A percentile compares a stretch with the other conserved stretches of the same genome.
These are phyloP conservation scores for Egretta garzetta DNA, from an alignment of 2,113 vertebrate genomes.

Conservation along the genomic window DNA sequence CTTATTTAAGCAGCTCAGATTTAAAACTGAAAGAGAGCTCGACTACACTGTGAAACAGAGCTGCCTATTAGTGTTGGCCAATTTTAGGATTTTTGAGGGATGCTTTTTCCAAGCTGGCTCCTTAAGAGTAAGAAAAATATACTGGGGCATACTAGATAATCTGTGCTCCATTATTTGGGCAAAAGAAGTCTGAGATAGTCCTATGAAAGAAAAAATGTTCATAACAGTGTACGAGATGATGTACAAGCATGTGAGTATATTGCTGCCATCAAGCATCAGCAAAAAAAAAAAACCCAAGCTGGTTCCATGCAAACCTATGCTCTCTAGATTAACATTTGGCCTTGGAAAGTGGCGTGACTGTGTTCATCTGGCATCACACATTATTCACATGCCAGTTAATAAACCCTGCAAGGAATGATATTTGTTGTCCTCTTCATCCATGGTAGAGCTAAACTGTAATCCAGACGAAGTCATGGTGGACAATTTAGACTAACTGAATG, in stretches of 20 bases:
- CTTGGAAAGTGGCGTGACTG: background rate
- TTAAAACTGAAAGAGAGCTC: background rate
- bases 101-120: background rate
- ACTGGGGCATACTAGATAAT: background rate
- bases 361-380: background rate
- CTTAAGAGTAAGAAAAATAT: background rate
- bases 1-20: background rate
- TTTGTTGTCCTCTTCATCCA: background rate
- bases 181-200: background rate
- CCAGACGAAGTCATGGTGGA: background rate
- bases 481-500: background rate
- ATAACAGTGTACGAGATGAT: background rate
- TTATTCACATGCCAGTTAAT: background rate
- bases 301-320: background rate
- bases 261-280: background rate
- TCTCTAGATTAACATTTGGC: background rate
- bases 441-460: background rate
- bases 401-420: background rate
- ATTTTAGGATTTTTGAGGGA: background rate
- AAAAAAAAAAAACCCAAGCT: background rate
- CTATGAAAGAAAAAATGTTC: background rate
- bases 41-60: background rate
- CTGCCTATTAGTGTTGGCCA: background rate
- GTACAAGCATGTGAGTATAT: background rate
- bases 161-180: background rate